These are phyloP conservation scores for Acanthacorydalis orientalis DNA, from an alignment of 2,888 invertebrate genomes.

Conservation along the genomic window DNA sequence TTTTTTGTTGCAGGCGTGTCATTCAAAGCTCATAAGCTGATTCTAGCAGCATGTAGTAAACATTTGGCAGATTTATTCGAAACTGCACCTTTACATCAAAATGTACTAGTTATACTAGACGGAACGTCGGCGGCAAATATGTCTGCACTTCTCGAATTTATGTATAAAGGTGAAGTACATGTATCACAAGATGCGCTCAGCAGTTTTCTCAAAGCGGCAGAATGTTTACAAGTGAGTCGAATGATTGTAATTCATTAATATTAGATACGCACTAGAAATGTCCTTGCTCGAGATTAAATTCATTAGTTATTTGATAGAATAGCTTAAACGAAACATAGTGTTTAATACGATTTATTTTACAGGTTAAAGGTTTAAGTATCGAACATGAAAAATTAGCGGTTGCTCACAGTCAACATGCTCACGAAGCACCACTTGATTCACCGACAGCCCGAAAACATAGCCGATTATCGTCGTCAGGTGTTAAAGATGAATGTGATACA, in stretches of 20 bases:
- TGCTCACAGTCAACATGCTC: conserved; percentile 31
- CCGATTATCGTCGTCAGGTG: conserved; percentile 7
- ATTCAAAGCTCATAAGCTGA: conserved; percentile 81
- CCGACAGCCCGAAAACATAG: conserved; percentile 20
- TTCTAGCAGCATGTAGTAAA: conserved; percentile 84
- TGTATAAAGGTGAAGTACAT: conserved; percentile 90
- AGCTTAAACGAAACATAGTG: background rate
- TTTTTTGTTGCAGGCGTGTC: conserved; percentile 52
- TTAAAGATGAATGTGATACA: conserved; percentile 8
- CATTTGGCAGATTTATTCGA: conserved; percentile 85
- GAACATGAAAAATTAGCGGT: conserved; percentile 51
- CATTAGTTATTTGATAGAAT: background rate
- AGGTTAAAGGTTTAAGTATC: conserved; percentile 64
- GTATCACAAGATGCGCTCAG: conserved; percentile 83
- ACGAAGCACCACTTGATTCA: conserved; percentile 19
- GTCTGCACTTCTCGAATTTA: conserved; percentile 80
- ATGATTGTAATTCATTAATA: too few relatives aligned
- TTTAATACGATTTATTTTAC: conserved; percentile 11
- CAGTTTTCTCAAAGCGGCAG: conserved; percentile 81
- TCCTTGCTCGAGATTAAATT: too few relatives aligned
- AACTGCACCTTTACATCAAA: conserved; percentile 64
- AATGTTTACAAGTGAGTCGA: conserved; percentile 64
- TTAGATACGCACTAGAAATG: too few relatives aligned
- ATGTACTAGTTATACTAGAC: conserved; percentile 69
- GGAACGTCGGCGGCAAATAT: conserved; percentile 81